These are phyloP conservation scores for Lepidurus couesii DNA, from an alignment of 1,140 invertebrate genomes.

Conservation along the genomic window DNA sequence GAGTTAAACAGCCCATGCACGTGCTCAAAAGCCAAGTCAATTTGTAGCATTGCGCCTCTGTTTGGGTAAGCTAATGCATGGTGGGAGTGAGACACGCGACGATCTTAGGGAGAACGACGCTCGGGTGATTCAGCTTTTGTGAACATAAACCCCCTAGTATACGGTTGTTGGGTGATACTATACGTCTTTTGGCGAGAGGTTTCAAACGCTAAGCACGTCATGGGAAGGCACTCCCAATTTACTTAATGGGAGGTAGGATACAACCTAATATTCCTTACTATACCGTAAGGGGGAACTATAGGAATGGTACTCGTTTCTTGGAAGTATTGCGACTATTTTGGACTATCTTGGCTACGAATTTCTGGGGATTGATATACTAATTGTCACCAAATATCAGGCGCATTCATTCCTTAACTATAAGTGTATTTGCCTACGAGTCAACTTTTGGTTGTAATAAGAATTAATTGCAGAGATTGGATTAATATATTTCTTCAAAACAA, in stretches of 20 bases:
- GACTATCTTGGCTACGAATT: too few species aligned
- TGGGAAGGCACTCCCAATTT: conserved; percentile 1
- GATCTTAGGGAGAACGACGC: neutral
- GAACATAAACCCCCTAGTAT: neutral
- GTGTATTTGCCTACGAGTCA: too few species aligned
- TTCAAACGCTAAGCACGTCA: neutral
- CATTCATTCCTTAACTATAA: too few species aligned
- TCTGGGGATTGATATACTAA: too few species aligned
- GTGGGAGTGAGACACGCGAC: conserved; percentile 20
- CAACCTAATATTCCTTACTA: neutral
- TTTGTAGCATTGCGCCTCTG: conserved; percentile 15
- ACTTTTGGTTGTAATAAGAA: too few species aligned
- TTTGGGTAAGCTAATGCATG: conserved; percentile 3
- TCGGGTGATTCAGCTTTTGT: neutral
- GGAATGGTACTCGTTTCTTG: neutral
- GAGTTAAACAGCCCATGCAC: neutral
- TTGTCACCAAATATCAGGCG: too few species aligned
- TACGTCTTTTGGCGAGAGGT: neutral
- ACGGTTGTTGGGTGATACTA: neutral
- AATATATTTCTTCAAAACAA: too few species aligned
- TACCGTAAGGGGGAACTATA: neutral
- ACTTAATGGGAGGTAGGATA: neutral
- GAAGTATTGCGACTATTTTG: neutral
- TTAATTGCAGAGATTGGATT: too few species aligned
- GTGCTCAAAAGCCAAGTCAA: neutral